Evolutionary conservation across 2,113 vertebrate genomes (phyloP), one percentile per base, ranked within the genome.

Genomic region (Paradisaea rubra): DNA sequence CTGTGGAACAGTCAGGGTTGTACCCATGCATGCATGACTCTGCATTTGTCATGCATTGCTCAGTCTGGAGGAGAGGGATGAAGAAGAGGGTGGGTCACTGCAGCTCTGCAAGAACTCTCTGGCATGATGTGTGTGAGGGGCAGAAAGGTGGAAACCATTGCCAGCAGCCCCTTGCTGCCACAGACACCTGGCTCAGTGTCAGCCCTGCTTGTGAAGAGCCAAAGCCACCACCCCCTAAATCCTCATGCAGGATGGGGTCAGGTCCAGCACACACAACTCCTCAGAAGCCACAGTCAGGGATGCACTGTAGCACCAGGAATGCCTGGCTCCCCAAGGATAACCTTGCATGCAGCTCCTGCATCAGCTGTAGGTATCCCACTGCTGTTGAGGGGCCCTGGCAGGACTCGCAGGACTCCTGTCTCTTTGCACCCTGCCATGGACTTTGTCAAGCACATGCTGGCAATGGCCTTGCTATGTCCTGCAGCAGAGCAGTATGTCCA

Each of bases 31-130:
- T 54, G 74, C 66, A 66, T 19, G 25, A 49, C 1, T 18, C 59
- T 81, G 44, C 33, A 33, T 47, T 78, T 66, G 54, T 64, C 61
- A 30, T 31, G 33, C 49, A n/a, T 49, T 89, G 53, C 24, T 89
- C 13, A 1, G 0, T 0, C 15, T 57, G 91, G 4, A 56, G 44
- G 35, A 89, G 35, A 44, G 18, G 19, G 33, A 37, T 50, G 44
- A 27, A 47, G 41, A 74, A 52, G 24, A 83, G 22, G 15, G 14
- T 81, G 52, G 60, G n/a, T 78, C 60, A 56, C 2, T 54, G 20
- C 39, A 74, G 24, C 27, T 20, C 41, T 76, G 41, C 42, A 53
- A 53, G 42, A 66, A 5, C 27, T 86, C 50, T 60, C 64, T 84
- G 37, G 8, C 20, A 44, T 1, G 11, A 21, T 10, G 12, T 23